Evolutionary conservation across 2,113 vertebrate genomes (phyloP).

Genomic region (Sturnus vulgaris): DNA sequence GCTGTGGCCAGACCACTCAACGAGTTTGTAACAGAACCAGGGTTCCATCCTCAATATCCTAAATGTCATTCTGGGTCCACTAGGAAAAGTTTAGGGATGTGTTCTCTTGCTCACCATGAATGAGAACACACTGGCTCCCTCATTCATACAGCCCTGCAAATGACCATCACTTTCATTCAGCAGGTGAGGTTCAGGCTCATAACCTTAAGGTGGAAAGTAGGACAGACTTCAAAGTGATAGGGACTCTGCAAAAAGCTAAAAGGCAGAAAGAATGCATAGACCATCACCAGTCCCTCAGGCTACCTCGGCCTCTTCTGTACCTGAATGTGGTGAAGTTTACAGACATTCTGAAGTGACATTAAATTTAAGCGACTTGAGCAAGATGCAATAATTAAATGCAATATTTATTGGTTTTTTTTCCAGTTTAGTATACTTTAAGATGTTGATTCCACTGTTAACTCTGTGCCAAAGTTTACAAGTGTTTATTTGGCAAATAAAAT

Average conservation of each 20-base stretch:
- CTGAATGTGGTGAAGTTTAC: neutral
- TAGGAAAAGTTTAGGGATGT: neutral
- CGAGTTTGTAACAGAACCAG: neutral
- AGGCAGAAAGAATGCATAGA: neutral
- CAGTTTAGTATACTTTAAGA: neutral
- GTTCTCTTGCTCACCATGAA: neutral
- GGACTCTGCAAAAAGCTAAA: neutral
- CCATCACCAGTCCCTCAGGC: neutral
- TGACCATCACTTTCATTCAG: neutral
- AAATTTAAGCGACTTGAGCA: neutral
- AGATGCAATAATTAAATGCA: neutral
- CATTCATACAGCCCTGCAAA: neutral
- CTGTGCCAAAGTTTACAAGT: neutral
- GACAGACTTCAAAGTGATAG: conserved; percentile 13
- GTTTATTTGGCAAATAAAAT: neutral
- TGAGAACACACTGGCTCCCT: neutral
- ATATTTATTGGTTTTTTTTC: neutral
- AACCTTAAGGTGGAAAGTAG: neutral
- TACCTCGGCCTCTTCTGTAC: neutral
- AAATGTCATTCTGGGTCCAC: neutral
- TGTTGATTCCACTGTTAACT: neutral
- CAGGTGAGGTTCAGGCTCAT: neutral
- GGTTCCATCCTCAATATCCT: neutral
- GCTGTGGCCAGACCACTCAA: neutral
- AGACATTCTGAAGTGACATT: neutral